These are phyloP conservation scores for Menura novaehollandiae DNA, from an alignment of 2,113 vertebrate genomes.

Conservation along the genomic window DNA sequence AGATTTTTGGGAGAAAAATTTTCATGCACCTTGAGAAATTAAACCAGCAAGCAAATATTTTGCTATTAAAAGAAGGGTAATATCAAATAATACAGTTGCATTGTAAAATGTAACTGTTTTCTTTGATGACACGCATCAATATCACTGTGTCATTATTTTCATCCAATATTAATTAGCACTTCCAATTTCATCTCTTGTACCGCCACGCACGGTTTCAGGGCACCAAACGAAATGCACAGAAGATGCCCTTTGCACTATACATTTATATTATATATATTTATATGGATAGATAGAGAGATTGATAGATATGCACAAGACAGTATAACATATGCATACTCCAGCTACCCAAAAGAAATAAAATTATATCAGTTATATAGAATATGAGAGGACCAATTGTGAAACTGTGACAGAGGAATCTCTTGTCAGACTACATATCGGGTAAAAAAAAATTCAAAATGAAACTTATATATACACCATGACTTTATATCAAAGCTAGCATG, in stretches of 20 bases:
- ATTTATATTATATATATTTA: neutral
- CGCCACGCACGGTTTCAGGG: neutral
- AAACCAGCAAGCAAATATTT: neutral
- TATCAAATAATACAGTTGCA: neutral
- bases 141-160: neutral
- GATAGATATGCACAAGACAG: neutral
- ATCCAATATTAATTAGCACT: neutral
- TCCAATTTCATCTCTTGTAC: neutral
- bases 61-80: neutral
- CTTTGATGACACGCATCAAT: neutral
- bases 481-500: neutral
- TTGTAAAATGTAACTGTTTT: neutral
- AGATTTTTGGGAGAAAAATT: neutral
- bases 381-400: neutral
- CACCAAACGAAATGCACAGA: neutral
- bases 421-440: neutral
- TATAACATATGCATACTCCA: neutral
- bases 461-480: neutral
- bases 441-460: neutral
- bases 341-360: neutral
- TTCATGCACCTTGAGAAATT: neutral
- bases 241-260: neutral
- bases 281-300: no score
- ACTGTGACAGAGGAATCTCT: neutral
- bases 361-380: neutral